These are phyloP conservation scores for Pollenia labialis DNA, from an alignment of 2,888 invertebrate species.

Conservation along the genomic window DNA sequence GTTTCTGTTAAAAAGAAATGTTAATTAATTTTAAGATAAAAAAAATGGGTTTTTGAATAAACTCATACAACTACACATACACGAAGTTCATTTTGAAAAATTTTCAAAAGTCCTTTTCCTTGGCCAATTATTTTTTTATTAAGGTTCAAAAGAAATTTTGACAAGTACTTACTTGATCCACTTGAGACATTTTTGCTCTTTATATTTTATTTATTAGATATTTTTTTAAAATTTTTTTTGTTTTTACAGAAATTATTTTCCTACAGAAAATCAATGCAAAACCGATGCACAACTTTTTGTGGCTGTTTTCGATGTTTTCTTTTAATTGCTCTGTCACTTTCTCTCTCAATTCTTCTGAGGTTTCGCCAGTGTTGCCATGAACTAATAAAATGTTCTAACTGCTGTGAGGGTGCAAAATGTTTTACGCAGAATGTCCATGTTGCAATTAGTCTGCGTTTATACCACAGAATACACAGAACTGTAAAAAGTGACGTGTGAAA, in stretches of 20 bases:
- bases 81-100: conserved; percentile 35
- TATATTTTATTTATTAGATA: not conserved
- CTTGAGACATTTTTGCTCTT: conserved; percentile 75
- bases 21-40: not conserved
- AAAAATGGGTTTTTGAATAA: conserved; percentile 19
- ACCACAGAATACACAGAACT: no score
- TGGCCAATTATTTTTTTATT: not conserved
- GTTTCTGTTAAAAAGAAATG: conserved; percentile 85
- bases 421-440: no score
- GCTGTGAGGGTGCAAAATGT: no score
- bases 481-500: no score
- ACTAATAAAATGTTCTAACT: no score
- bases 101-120: conserved; percentile 19
- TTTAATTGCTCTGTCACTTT: not conserved
- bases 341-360: no score
- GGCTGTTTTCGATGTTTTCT: conserved; percentile 22
- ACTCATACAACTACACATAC: conserved; percentile 24
- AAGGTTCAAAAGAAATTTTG: not conserved
- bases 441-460: no score
- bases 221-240: not conserved
- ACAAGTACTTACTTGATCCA: conserved; percentile 76
- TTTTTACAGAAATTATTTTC: conserved; percentile 8
- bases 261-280: conserved; percentile 64
- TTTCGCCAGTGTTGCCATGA: not conserved
- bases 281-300: conserved; percentile 60